Evolutionary conservation across 2,113 vertebrate species (phyloP), one percentile per base, ranked within the genome.

Genomic region (Cryptotis parvus): DNA sequence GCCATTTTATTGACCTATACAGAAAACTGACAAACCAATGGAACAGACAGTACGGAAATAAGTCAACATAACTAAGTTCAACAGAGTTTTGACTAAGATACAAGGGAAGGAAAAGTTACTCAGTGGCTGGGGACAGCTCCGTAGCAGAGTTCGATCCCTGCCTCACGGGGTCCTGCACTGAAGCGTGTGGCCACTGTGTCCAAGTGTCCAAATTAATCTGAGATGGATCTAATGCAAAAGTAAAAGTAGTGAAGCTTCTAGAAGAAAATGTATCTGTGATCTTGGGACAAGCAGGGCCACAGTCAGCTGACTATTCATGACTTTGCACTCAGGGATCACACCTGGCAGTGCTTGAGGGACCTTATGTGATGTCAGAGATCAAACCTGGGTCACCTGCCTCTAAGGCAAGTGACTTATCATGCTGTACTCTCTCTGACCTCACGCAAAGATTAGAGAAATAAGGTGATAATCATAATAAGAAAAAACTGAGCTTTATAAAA

Each of bases 181-280:
- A 58, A 16, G 55, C 6, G 55, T 24, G 20, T 58, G 18, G 24
- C 20, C 55, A 58, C 20, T 24, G 55, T 58, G 55, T 22, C 20
- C 55, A 58, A 18, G 18, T 39, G 49, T 24, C 20, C 79, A 70
- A 76, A 37, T 80, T 31, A 80, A 75, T 58, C 55, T 74, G 49
- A 68, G 74, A 55, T 68, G 29, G 16, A 63, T 37, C 9, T 84
- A 63, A 76, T 18, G 4, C 61, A 37, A 76, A 78, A 52, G 41
- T 18, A 29, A 55, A 86, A 81, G 61, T 37, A n/a, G 45, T 12
- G 4, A 66, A 6, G 15, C 35, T 58, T 63, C 26, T 55, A 37
- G 83, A 78, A 83, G 73, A 35, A 87, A 87, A 83, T 58, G 1
- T 74, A 49, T 70, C 22, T 83, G 45, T 37, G 77, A 87, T 37